These are phyloP conservation scores for Harpagoxenus sublaevis DNA, from an alignment of 2,888 invertebrate genomes.

Conservation along the genomic window DNA sequence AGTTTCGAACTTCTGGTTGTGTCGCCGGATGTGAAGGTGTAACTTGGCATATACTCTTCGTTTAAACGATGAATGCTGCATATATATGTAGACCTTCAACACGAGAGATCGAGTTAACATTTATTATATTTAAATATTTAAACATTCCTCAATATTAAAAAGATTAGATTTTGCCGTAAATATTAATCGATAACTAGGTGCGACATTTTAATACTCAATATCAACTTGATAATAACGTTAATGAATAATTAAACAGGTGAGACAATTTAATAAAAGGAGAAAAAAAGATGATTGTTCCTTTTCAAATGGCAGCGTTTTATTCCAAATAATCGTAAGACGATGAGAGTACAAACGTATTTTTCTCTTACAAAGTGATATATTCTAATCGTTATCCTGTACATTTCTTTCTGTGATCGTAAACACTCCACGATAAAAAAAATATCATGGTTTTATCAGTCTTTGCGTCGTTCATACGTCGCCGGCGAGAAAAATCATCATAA, in stretches of 20 bases:
- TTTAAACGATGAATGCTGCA: not conserved
- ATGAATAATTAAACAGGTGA: not conserved
- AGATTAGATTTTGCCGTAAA: not conserved
- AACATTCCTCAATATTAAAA: not conserved
- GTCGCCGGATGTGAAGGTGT: not conserved
- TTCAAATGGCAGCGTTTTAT: slow-evolving; percentile 71
- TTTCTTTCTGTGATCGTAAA: slow-evolving; percentile 52
- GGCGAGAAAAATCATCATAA: slow-evolving; percentile 28
- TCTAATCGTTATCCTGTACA: slow-evolving; percentile 64
- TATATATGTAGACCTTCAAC: not conserved
- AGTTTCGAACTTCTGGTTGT: not conserved
- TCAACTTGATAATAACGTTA: not conserved
- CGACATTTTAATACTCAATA: not conserved
- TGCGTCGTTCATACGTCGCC: slow-evolving; percentile 18
- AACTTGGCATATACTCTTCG: slow-evolving; percentile 15
- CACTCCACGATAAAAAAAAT: slow-evolving; percentile 57
- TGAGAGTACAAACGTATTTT: slow-evolving; percentile 57
- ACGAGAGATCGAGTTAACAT: not conserved
- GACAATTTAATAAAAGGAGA: not conserved
- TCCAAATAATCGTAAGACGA: slow-evolving; percentile 54
- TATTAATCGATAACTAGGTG: not conserved
- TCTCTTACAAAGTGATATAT: slow-evolving; percentile 56
- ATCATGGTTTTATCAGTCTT: slow-evolving; percentile 62
- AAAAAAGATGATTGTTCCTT: not conserved
- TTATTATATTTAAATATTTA: slow-evolving; percentile 1